Conservation (phyloP, 2,797 vertebrate genomes). For the Mormyrops attenuatus region DNA sequence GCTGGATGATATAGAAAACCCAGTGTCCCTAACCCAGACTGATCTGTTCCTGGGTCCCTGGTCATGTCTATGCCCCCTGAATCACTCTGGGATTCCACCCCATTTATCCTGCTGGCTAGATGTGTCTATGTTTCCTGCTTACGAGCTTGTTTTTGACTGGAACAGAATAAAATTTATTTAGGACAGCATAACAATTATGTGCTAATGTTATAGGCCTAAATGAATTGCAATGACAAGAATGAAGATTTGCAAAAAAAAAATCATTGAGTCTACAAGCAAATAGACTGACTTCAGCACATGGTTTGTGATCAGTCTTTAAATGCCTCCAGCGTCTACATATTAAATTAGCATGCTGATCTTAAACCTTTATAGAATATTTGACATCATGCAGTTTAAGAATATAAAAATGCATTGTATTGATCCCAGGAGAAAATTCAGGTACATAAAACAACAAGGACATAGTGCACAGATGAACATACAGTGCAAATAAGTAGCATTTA, state of each 20-base stretch:
- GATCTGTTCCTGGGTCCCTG: background rate
- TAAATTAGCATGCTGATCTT: background rate
- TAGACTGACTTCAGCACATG: background rate
- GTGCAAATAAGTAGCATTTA: no score
- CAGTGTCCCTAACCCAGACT: background rate
- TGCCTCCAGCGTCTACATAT: background rate
- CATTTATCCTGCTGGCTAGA: background rate
- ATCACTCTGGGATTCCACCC: background rate
- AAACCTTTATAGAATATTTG: background rate
- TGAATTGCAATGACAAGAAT: background rate
- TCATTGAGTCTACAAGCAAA: background rate
- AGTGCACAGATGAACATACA: background rate
- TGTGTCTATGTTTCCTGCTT: background rate
- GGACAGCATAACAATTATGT: background rate
- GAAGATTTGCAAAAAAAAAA: background rate
- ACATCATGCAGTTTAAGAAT: background rate
- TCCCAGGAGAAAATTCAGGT: background rate
- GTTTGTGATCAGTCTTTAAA: background rate
- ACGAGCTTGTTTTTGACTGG: background rate
- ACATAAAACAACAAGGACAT: background rate
- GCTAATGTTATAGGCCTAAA: background rate
- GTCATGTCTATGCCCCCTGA: background rate
- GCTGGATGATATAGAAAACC: background rate
- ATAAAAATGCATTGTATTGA: background rate
- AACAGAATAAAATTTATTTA: background rate